Conservation (phyloP, 2,113 vertebrate genomes). For the Hydrolagus affinis region DNA sequence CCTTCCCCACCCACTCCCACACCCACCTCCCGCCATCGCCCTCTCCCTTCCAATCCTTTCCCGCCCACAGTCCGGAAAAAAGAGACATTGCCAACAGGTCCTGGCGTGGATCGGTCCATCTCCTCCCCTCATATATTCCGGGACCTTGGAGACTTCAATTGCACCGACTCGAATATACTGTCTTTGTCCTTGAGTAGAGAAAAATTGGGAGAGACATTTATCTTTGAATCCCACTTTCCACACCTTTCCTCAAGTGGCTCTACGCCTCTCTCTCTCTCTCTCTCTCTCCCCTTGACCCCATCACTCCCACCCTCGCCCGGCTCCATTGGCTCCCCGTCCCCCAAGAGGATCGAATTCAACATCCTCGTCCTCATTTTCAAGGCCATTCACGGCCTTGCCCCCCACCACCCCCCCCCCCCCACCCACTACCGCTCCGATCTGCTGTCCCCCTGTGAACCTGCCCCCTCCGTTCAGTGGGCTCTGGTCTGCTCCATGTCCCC, state of each 20-base stretch:
- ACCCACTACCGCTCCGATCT: too few relatives aligned
- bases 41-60: not conserved
- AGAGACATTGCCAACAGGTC: slow-evolving; percentile 27
- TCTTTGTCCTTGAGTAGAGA: slow-evolving; percentile 73
- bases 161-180: slow-evolving; percentile 82
- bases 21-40: too few relatives aligned
- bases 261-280: not conserved
- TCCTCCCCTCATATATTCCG: slow-evolving; percentile 68
- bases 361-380: too few relatives aligned
- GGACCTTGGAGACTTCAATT: slow-evolving; percentile 78
- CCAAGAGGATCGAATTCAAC: too few relatives aligned
- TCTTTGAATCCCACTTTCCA: not conserved
- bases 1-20: too few relatives aligned
- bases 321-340: too few relatives aligned
- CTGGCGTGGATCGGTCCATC: slow-evolving; percentile 49
- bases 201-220: not conserved
- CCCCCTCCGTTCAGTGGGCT: too few relatives aligned
- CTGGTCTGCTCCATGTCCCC: too few relatives aligned
- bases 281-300: not conserved
- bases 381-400: too few relatives aligned
- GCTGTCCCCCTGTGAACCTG: too few relatives aligned
- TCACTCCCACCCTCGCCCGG: too few relatives aligned
- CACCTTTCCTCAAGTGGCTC: not conserved
- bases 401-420: too few relatives aligned
- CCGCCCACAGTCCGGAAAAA: slow-evolving; percentile 47